These are phyloP conservation scores for Acrocephalus scirpaceus DNA, from an alignment of 2,797 vertebrate genomes.

Conservation along the genomic window DNA sequence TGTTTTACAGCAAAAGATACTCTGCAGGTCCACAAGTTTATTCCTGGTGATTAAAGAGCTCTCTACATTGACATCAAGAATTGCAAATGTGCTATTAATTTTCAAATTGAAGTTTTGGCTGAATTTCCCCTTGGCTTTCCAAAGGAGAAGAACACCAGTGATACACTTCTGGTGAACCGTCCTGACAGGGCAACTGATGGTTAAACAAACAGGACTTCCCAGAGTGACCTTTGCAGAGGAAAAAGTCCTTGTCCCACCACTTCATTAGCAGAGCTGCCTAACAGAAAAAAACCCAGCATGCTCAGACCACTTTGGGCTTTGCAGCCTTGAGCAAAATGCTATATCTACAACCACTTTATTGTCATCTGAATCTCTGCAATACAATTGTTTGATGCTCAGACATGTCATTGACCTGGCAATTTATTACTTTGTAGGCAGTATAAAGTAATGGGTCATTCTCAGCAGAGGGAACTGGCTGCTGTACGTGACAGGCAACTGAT, in stretches of 20 bases:
- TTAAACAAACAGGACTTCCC: neutral
- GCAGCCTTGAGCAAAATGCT: neutral
- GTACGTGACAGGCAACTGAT: neutral
- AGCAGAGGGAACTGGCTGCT: neutral
- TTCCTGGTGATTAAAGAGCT: neutral
- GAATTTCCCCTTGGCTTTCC: neutral
- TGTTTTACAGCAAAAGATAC: neutral
- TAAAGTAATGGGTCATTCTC: neutral
- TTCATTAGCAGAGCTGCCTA: neutral
- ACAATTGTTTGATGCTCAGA: neutral
- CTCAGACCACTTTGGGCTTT: neutral
- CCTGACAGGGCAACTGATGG: neutral
- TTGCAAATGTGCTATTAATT: neutral
- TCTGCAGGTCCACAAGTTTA: neutral
- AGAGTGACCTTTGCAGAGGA: neutral
- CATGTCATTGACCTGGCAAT: neutral
- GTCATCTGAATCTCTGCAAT: neutral
- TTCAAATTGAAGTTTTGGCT: neutral
- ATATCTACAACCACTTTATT: neutral
- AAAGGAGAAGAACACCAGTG: neutral
- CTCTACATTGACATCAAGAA: neutral
- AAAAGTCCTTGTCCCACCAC: neutral
- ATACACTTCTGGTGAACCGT: neutral
- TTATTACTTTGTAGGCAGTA: neutral
- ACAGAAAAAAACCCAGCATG: neutral